Percentiles rank a stretch among this genome's conserved stretches.
phyloP scores from a whole-genome alignment of 2,113 vertebrate genomes.

The Leptobrachium ailaonicum region DNA sequence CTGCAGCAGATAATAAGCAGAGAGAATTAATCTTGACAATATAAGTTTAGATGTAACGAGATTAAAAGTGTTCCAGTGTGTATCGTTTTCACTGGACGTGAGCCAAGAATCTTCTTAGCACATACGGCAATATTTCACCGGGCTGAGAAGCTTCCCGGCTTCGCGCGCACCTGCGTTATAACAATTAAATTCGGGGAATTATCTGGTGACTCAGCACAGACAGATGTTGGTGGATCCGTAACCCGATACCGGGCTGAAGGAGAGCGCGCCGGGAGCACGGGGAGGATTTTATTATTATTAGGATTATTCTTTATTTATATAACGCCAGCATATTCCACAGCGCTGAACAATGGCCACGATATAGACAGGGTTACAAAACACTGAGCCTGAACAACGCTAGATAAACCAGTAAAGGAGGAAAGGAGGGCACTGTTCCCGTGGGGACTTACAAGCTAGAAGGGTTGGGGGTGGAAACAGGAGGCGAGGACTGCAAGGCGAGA shows the following conservation, averaged over 20 bases:
- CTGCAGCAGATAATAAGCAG: background rate
- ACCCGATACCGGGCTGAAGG: background rate
- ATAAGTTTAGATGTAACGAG: constrained; percentile 4
- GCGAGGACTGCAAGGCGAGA: too few species aligned
- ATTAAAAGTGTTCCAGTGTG: background rate
- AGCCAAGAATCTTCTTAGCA: constrained; percentile 5
- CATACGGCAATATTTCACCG: constrained; percentile 18
- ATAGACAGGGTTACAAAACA: too few species aligned
- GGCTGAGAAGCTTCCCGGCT: background rate
- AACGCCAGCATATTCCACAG: too few species aligned
- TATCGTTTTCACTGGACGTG: background rate
- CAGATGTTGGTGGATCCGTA: background rate
- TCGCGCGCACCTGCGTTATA: constrained; percentile 6
- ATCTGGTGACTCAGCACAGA: background rate
- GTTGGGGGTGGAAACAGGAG: too few species aligned
- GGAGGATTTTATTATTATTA: too few species aligned
- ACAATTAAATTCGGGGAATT: background rate
- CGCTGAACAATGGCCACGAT: too few species aligned
- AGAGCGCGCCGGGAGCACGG: too few species aligned
- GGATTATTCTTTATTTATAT: too few species aligned
- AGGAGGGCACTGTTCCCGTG: too few species aligned
- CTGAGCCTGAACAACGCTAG: too few species aligned
- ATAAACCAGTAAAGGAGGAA: too few species aligned
- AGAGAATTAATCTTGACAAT: background rate
- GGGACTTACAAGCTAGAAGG: too few species aligned